phyloP scores from a whole-genome alignment of 2,797 vertebrate genomes.

The Rhodeus uyekii region DNA sequence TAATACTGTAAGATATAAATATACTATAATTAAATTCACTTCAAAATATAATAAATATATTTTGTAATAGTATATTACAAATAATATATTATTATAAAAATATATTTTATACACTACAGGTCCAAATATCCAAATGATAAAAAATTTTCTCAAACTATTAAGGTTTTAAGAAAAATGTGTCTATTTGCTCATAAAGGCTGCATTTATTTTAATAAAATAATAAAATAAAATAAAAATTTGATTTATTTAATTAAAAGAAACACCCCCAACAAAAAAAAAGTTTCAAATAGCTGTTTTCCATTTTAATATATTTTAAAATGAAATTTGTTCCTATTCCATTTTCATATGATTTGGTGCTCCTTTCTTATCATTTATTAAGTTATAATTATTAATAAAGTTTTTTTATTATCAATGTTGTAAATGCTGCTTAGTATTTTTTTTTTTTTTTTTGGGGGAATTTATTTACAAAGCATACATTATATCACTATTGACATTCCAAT shows the following conservation, averaged over 20 bases:
- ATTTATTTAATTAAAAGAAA: neutral
- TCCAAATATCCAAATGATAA: too few relatives aligned
- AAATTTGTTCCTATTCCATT: neutral
- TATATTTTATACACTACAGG: too few relatives aligned
- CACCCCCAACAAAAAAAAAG: neutral
- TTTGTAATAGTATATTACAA: too few relatives aligned
- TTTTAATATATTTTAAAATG: neutral
- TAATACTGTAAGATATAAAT: too few relatives aligned
- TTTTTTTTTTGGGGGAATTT: neutral
- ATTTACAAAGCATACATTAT: neutral
- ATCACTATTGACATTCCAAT: neutral
- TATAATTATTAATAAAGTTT: neutral
- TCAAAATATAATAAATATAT: too few relatives aligned
- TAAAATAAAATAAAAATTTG: too few relatives aligned
- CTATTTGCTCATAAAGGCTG: too few relatives aligned
- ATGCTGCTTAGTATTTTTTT: neutral
- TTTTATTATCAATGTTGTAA: neutral
- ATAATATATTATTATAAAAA: too few relatives aligned
- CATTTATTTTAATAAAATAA: too few relatives aligned
- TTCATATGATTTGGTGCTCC: neutral
- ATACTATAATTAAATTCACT: too few relatives aligned
- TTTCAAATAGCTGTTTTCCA: neutral
- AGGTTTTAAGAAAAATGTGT: too few relatives aligned
- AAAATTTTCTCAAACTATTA: too few relatives aligned
- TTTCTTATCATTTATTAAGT: neutral